Evolutionary conservation across 2,888 invertebrate species (phyloP).

Genomic region (Clivina fossor): DNA sequence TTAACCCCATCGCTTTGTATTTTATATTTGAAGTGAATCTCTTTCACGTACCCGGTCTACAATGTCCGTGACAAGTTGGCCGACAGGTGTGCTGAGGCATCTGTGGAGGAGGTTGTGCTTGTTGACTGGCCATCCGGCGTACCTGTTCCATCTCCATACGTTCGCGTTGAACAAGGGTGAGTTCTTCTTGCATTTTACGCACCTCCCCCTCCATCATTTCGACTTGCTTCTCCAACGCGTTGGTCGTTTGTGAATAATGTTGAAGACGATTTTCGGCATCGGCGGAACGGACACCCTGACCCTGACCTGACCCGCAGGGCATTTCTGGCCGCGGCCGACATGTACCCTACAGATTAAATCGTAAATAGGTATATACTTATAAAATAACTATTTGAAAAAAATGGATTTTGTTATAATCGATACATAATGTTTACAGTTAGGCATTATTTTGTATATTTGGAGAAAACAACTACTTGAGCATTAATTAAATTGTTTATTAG

Average conservation of each 20-base stretch:
- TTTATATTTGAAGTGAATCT: too few relatives aligned
- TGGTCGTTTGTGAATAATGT: constrained; percentile 53
- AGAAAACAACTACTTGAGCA: too few relatives aligned
- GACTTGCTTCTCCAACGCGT: constrained; percentile 59
- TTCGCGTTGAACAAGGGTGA: constrained; percentile 57
- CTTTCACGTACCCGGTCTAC: too few relatives aligned
- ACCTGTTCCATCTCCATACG: constrained; percentile 56
- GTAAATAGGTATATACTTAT: too few relatives aligned
- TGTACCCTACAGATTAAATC: constrained; percentile 25
- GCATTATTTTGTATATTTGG: too few relatives aligned
- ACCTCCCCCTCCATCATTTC: constrained; percentile 63
- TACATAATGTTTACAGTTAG: too few relatives aligned
- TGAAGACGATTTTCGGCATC: constrained; percentile 52
- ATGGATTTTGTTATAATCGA: too few relatives aligned
- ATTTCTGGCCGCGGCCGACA: constrained; percentile 39
- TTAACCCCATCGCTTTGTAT: too few relatives aligned
- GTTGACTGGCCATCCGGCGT: constrained; percentile 41
- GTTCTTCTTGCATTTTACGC: constrained; percentile 57
- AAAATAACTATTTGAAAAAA: too few relatives aligned
- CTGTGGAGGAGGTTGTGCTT: constrained; percentile 43
- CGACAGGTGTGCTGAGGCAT: constrained; percentile 27
- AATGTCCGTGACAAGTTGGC: constrained; percentile 44
- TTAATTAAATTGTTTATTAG: too few relatives aligned
- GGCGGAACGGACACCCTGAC: constrained; percentile 52
- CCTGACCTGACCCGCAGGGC: constrained; percentile 49